Evolutionary conservation across 2,113 vertebrate genomes (phyloP), one percentile per base, ranked within the genome.

Genomic region (Myotis davidii): DNA sequence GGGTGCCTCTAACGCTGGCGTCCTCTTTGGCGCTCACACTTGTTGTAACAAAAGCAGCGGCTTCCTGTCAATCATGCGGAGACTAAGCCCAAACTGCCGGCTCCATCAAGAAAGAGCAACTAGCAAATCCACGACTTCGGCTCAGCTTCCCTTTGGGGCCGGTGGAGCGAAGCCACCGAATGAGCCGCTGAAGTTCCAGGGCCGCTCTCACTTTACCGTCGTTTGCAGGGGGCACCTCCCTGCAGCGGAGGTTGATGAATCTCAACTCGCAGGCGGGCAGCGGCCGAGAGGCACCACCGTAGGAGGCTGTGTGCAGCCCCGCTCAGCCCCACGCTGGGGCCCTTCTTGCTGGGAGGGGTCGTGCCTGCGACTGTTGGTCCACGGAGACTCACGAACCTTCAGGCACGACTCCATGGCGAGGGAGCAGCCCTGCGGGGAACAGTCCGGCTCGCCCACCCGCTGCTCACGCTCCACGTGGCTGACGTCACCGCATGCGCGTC

Each of bases 261-360:
- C 64, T 13, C 65, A 9, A 21, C 61, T 69, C 50, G 18, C 21
- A 2, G 10, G 7, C 65, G 42, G 42, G 42, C 29, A 6, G 48
- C 6, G 8, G 50, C 5, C 0, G 17, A n/a, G 70, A 39, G 25
- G 23, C 1, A 17, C 1, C 5, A 1, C 42, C 16, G 0, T 0
- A 3, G 23, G 64, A 11, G 25, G 12, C 29, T 10, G 29, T 29
- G 13, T 14, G 48, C 48, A 4, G 48, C 48, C 48, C 48, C 48
- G 13, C 13, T 13, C 48, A 14, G 48, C 48, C 48, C 48, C 45
- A 45, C 13, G 12, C 48, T 3, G 48, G 48, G 56, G 56, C 6
- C 54, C 20, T 23, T 56, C 54, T 21, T 56, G 54, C 54, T 8
- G 18, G 54, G 54, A 56, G 54, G 18, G 9, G 56, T 23, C 20